Evolutionary conservation across 92 coral and sea anemone genomes (phyloP), one percentile per base, ranked within the genome.

Genomic region (Zoanthus gigantus): DNA sequence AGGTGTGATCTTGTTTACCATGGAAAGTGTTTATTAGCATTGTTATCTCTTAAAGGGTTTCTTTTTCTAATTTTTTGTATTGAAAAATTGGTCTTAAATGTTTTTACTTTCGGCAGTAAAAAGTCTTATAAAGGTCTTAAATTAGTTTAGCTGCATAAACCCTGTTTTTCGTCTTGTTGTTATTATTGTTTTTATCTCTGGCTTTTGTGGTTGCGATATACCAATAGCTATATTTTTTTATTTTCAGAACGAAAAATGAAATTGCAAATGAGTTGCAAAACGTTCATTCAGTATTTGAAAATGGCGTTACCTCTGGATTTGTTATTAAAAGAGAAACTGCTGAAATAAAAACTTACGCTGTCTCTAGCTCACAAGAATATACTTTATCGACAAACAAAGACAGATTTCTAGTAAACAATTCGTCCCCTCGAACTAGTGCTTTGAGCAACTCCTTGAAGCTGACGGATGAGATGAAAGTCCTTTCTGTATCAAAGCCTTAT

Each of bases 341-440:
- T 65, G 85, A 66, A 46, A 29, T 6, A 13, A 91, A 91, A 84
- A 71, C 83, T 31, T 88, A 56, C 28, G 60, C 68, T 9, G 60
- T 76, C 23, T 80, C 80, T 28, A 67, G 48, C 73, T 83, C 91
- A 47, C 88, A 67, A 31, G 76, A 76, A 23, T 91, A 52, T 48
- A 88, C 54, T 76, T 82, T 91, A 14, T 46, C 79, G 47, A 16
- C 31, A 65, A 56, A 71, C 53, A 77, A 71, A 32, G 89, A 32
- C 29, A 83, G 76, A 31, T 91, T 53, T 83, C 6, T 14, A 57
- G 54, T 58, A 5, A 82, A 48, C 11, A 77, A 61, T 15, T 60
- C 92, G 9, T 90, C 89, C 42, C 76, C 81, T 12, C 92, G 94
- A 28, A 93, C 98, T 16, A 95, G 98, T 88, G 96, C 91, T 6